Conservation (phyloP, 2,888 invertebrate genomes). For the Merodon equestris region DNA sequence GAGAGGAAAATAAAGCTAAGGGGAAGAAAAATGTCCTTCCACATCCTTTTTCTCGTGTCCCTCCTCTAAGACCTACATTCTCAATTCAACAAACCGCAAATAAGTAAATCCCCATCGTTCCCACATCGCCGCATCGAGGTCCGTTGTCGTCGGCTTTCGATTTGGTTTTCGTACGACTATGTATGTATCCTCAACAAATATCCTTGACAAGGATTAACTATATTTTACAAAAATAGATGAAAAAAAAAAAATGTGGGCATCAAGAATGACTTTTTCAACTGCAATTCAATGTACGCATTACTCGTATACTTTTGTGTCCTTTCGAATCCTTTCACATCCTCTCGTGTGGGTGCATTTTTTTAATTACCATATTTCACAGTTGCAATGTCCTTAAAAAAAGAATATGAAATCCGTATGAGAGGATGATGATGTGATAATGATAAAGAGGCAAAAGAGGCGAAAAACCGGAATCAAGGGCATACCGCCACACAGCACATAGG, state of each 20-base stretch:
- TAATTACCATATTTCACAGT: constrained; percentile 58
- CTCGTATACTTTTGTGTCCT: constrained; percentile 1
- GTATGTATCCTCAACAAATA: constrained; percentile 25
- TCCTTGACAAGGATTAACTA: constrained; percentile 60
- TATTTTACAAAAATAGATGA: constrained; percentile 36
- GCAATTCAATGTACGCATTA: constrained; percentile 25
- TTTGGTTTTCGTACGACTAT: constrained; percentile 34
- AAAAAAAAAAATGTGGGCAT: constrained; percentile 19
- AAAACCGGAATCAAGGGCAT: constrained; percentile 51
- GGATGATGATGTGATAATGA: constrained; percentile 17
- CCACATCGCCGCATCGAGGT: neutral
- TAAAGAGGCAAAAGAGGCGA: constrained; percentile 1
- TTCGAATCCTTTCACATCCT: neutral
- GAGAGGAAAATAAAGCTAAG: constrained; percentile 20
- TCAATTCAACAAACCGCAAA: constrained; percentile 65
- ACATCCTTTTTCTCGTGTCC: constrained; percentile 26
- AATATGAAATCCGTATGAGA: neutral
- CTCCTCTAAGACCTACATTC: constrained; percentile 39
- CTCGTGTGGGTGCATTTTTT: constrained; percentile 61
- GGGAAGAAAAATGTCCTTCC: constrained; percentile 33
- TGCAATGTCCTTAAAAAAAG: constrained; percentile 34
- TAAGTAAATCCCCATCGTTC: constrained; percentile 38
- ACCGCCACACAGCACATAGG: no score
- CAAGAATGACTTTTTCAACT: constrained; percentile 15
- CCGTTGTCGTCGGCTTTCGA: constrained; percentile 8